Evolutionary conservation across 2,888 invertebrate species (phyloP).

Genomic region (Brenthis hecate): DNA sequence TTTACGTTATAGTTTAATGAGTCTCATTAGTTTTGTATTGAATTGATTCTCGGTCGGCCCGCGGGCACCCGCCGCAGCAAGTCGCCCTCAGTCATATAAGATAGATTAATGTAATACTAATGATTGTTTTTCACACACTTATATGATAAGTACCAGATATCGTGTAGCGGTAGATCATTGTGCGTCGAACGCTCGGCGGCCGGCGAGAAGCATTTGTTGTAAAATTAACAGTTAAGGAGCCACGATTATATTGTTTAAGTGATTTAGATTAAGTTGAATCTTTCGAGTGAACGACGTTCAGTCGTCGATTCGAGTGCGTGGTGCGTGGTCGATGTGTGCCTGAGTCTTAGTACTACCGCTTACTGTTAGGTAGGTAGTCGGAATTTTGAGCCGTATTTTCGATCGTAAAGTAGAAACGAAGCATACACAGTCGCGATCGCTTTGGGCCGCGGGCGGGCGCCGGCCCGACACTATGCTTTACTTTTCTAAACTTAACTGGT

Average conservation of each 20-base stretch:
- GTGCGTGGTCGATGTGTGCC: conserved; percentile 79
- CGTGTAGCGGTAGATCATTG: conserved; percentile 73
- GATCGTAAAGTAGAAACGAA: conserved; percentile 78
- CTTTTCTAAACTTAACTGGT: conserved; percentile 76
- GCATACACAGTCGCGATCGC: conserved; percentile 74
- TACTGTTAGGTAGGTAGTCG: conserved; percentile 83
- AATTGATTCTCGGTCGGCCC: conserved; percentile 48
- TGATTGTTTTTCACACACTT: conserved; percentile 74
- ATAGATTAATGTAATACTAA: conserved; percentile 67
- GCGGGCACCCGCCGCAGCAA: conserved; percentile 51
- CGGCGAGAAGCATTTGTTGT: conserved; percentile 81
- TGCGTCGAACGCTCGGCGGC: conserved; percentile 70
- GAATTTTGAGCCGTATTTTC: conserved; percentile 80
- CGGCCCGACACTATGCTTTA: conserved; percentile 67
- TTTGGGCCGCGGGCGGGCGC: conserved; percentile 46
- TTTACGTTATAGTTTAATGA: conserved; percentile 63
- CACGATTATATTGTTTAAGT: conserved; percentile 81
- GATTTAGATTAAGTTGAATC: conserved; percentile 79
- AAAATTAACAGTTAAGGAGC: conserved; percentile 78
- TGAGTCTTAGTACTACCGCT: conserved; percentile 80
- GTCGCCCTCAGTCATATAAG: conserved; percentile 62
- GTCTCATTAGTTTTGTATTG: conserved; percentile 76
- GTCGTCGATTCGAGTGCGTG: conserved; percentile 78
- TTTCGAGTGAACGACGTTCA: conserved; percentile 79
- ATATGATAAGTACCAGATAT: conserved; percentile 75